Conservation (phyloP, 2,888 invertebrate species). For the Catocala fraxini region DNA sequence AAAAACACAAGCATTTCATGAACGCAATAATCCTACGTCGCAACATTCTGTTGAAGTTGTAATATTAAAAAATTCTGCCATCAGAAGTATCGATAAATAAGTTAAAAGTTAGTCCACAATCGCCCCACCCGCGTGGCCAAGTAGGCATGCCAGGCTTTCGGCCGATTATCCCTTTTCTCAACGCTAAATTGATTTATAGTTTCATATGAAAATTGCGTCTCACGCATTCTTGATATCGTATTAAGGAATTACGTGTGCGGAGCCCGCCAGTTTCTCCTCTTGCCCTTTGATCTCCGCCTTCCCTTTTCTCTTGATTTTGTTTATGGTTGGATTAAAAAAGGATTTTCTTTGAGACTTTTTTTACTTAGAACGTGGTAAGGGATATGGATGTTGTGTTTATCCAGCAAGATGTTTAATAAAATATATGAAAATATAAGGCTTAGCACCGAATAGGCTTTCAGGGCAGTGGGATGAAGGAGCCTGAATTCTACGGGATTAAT, state of each 20-base stretch:
- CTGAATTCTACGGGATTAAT: constrained; percentile 25
- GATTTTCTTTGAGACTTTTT: constrained; percentile 61
- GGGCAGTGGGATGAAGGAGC: constrained; percentile 27
- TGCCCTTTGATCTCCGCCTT: constrained; percentile 61
- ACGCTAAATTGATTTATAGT: constrained; percentile 72
- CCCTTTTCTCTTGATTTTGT: constrained; percentile 65
- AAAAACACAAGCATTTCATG: constrained; percentile 10
- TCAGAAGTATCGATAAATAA: constrained; percentile 44
- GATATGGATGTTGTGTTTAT: constrained; percentile 52
- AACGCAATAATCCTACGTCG: constrained; percentile 31
- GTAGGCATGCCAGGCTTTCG: constrained; percentile 52
- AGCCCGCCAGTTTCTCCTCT: constrained; percentile 31
- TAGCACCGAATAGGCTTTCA: constrained; percentile 39
- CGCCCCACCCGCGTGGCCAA: constrained; percentile 34
- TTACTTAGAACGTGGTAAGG: constrained; percentile 52
- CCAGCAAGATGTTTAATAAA: constrained; percentile 56
- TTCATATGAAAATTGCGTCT: constrained; percentile 70
- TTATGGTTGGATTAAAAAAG: constrained; percentile 74
- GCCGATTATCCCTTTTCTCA: constrained; percentile 50
- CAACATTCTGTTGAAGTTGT: constrained; percentile 34
- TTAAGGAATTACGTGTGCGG: constrained; percentile 58
- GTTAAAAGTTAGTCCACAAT: constrained; percentile 14
- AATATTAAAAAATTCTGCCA: constrained; percentile 31
- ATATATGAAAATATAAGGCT: constrained; percentile 50
- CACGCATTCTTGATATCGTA: constrained; percentile 64